These are phyloP conservation scores for Zaprionus ornatus DNA, from an alignment of 1,140 invertebrate species.

Conservation along the genomic window DNA sequence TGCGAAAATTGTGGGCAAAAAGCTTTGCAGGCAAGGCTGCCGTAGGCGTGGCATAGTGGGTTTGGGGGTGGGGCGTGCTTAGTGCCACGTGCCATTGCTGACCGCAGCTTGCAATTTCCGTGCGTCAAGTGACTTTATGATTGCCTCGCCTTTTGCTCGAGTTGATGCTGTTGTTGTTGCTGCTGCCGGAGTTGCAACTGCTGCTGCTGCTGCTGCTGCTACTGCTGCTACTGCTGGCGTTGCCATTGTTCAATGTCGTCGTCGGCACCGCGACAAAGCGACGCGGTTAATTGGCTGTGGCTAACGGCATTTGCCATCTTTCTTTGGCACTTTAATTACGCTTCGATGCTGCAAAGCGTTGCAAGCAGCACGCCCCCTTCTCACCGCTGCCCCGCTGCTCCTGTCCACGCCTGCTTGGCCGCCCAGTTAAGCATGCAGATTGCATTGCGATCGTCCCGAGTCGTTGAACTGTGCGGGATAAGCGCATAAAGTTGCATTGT, in stretches of 20 bases:
- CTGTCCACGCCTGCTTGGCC: background rate
- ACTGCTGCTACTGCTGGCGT: background rate
- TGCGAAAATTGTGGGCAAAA: conserved; percentile 11
- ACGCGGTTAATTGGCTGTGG: conserved; percentile 63
- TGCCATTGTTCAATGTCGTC: conserved; percentile 47
- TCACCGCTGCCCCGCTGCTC: background rate
- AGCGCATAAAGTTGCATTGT: conserved; percentile 62
- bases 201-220: conserved; percentile 6
- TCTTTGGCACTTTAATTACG: conserved; percentile 69
- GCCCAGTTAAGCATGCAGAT: conserved; percentile 3
- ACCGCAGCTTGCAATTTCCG: conserved; percentile 78
- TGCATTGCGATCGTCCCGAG: conserved; percentile 19
- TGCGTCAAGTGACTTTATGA: conserved; percentile 75
- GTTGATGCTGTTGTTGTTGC: conserved; percentile 3
- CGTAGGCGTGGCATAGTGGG: background rate
- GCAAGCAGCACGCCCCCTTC: background rate
- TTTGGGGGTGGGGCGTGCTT: background rate
- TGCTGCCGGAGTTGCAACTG: background rate
- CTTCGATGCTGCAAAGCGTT: conserved; percentile 26
- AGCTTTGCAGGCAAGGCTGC: conserved; percentile 14
- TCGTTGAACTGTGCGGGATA: conserved; percentile 63
- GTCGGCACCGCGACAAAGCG: conserved; percentile 1
- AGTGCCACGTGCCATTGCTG: conserved; percentile 50
- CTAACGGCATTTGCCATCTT: conserved; percentile 45
- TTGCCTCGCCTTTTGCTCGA: conserved; percentile 42